phyloP scores from a whole-genome alignment of 2,113 vertebrate genomes.

The Cottus gobio region DNA sequence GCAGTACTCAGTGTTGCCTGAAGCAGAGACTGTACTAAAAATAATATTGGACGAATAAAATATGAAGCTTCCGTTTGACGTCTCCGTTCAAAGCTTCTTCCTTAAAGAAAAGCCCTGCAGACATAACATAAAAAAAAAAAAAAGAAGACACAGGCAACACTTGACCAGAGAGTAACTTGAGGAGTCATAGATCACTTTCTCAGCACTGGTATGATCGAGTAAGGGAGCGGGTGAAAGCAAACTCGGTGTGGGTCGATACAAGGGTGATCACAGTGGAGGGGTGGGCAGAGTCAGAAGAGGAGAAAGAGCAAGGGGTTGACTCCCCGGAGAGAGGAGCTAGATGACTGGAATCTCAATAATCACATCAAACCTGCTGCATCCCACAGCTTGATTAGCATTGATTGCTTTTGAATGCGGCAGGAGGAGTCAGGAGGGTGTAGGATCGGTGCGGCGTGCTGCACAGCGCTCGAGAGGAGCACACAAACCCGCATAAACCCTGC shows the following conservation, averaged over 20 bases:
- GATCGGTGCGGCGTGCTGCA: slow-evolving; percentile 11
- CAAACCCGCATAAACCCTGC: slow-evolving; percentile 12
- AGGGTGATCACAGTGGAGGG: slow-evolving; percentile 47
- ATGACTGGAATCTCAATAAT: slow-evolving; percentile 79
- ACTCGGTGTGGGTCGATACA: slow-evolving; percentile 47
- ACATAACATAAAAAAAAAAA: background rate
- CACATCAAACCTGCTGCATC: slow-evolving; percentile 73
- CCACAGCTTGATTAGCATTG: slow-evolving; percentile 74
- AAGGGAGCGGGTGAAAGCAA: slow-evolving; percentile 17
- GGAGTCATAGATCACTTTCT: slow-evolving; percentile 52
- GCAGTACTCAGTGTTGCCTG: background rate
- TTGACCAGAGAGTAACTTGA: slow-evolving; percentile 24
- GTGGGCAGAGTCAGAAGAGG: slow-evolving; percentile 47
- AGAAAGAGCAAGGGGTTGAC: slow-evolving; percentile 46
- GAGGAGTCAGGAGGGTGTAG: slow-evolving; percentile 28
- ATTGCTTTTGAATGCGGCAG: slow-evolving; percentile 70
- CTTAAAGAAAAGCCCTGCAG: background rate
- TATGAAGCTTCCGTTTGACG: background rate
- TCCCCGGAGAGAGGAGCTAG: slow-evolving; percentile 47
- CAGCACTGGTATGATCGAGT: slow-evolving; percentile 46
- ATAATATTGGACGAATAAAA: background rate
- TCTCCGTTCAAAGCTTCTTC: slow-evolving; percentile 5
- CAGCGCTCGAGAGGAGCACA: background rate
- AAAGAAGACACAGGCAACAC: slow-evolving; percentile 17
- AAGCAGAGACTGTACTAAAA: background rate